These are phyloP conservation scores for Thereva unica DNA, from an alignment of 2,888 invertebrate genomes.

Conservation along the genomic window DNA sequence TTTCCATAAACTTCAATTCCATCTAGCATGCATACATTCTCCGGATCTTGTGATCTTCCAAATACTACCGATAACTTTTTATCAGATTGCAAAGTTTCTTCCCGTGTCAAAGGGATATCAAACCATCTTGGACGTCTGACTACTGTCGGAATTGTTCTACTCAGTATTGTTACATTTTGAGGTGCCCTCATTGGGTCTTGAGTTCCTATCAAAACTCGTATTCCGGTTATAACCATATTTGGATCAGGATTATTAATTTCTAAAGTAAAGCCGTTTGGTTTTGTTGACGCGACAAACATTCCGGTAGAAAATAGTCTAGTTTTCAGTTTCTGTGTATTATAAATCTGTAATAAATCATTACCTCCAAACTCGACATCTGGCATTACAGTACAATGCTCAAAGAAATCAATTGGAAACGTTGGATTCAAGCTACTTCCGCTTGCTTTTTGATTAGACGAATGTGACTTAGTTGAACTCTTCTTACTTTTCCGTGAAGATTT, in stretches of 20 bases:
- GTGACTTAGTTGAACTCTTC: conserved; percentile 39
- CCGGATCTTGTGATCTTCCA: conserved; percentile 83
- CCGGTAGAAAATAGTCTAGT: conserved; percentile 71
- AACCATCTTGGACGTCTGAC: conserved; percentile 87
- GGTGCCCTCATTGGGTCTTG: conserved; percentile 56
- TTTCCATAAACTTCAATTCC: conserved; percentile 94
- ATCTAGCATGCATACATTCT: conserved; percentile 90
- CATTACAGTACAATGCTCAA: conserved; percentile 91
- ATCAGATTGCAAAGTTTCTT: conserved; percentile 90
- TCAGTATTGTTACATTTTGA: conserved; percentile 55
- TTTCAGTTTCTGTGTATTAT: conserved; percentile 91
- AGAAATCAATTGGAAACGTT: conserved; percentile 93
- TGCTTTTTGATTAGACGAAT: conserved; percentile 59
- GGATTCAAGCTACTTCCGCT: conserved; percentile 58
- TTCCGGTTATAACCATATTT: conserved; percentile 86
- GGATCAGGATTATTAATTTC: conserved; percentile 87
- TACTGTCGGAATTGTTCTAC: conserved; percentile 72
- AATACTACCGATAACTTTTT: conserved; percentile 84
- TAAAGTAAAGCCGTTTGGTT: conserved; percentile 84
- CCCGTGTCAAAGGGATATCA: conserved; percentile 91
- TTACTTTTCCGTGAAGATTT: conserved; percentile 49
- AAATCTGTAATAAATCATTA: conserved; percentile 91
- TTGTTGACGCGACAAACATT: conserved; percentile 91
- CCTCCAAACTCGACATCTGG: conserved; percentile 95
- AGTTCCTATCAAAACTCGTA: conserved; percentile 80